Evolutionary conservation across 2,113 vertebrate genomes (phyloP), one percentile per base, ranked within the genome.

Genomic region (Archilochus colubris): DNA sequence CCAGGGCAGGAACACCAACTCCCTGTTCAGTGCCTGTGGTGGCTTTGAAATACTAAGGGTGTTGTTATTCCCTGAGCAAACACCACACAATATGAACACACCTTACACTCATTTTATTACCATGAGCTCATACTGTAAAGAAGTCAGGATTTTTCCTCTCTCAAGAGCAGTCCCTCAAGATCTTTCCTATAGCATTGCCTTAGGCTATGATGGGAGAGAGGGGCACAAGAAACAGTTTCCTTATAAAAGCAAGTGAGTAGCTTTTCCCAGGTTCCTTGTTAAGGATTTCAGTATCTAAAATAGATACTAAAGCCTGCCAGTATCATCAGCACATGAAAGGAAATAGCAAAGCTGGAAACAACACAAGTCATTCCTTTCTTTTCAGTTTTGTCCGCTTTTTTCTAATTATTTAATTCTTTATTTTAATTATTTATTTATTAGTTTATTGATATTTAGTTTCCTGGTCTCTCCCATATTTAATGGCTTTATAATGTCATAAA

Each of bases 201-300:
- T 30, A 31, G 81, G 55, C 36, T 76, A 2, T 40, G 68, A 86
- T 3, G 12, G 31, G 10, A 31, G 14, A 90, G 20, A 77, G 43
- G 14, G 70, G 15, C 5, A 15, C 61, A 73, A 79, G 78, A 72
- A 66, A 44, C 23, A 51, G 80, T 70, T 86, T 82, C 67, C 58
- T 68, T 59, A 82, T 51, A 76, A 89, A 84, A 89, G 36, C 20
- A 51, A 78, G 38, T 3, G 54, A 92, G 57, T 13, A 73, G 75
- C 51, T 88, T 95, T 88, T 77, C 94, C 85, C 78, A 88, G 63
- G 72, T n/a, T 93, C 72, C 84, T 73, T 70, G 68, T 89, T 91
- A 80, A 0, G 10, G 72, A 77, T 82, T 91, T 89, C 7, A 2
- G 51, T 69, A 62, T 33, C 84, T 80, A 79, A 85, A 46, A 78